Conservation (phyloP, 2,888 invertebrate genomes). For the Tachina lurida region DNA sequence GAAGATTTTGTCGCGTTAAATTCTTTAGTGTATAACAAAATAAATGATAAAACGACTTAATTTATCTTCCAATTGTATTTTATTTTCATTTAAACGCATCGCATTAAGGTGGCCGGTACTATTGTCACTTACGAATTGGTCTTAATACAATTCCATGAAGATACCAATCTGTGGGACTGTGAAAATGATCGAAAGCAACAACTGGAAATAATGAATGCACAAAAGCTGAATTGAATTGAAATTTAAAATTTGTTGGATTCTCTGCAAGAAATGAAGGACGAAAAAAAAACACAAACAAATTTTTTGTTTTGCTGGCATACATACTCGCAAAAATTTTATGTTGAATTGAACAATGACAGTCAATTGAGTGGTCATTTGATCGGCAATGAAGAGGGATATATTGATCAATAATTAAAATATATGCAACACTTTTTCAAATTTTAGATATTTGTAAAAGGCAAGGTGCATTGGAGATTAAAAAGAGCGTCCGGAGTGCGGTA, state of each 20-base stretch:
- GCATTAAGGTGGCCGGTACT: slow-evolving; percentile 85
- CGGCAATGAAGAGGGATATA: too few relatives aligned
- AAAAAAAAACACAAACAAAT: too few relatives aligned
- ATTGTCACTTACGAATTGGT: slow-evolving; percentile 86
- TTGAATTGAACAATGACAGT: too few relatives aligned
- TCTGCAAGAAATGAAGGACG: too few relatives aligned
- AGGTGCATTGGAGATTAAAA: too few relatives aligned
- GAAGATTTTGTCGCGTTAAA: slow-evolving; percentile 1
- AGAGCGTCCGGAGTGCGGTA: too few relatives aligned
- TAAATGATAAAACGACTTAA: slow-evolving; percentile 6
- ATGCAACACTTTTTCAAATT: too few relatives aligned
- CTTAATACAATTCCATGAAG: slow-evolving; percentile 84
- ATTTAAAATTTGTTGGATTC: background rate
- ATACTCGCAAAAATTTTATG: too few relatives aligned
- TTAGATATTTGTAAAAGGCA: too few relatives aligned
- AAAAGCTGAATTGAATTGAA: background rate
- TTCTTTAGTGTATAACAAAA: background rate
- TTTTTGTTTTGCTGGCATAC: too few relatives aligned
- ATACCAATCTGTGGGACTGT: slow-evolving; percentile 77
- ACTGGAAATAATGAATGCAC: slow-evolving; percentile 13
- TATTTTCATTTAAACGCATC: slow-evolving; percentile 29
- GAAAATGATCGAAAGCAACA: slow-evolving; percentile 67
- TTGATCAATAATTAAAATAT: too few relatives aligned
- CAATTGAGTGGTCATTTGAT: too few relatives aligned
- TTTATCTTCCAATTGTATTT: slow-evolving; percentile 34